Percentiles rank a stretch among this genome's conserved stretches.
Evolutionary conservation across 2,888 invertebrate genomes (phyloP).

Genomic region (Tetropium fuscum): DNA sequence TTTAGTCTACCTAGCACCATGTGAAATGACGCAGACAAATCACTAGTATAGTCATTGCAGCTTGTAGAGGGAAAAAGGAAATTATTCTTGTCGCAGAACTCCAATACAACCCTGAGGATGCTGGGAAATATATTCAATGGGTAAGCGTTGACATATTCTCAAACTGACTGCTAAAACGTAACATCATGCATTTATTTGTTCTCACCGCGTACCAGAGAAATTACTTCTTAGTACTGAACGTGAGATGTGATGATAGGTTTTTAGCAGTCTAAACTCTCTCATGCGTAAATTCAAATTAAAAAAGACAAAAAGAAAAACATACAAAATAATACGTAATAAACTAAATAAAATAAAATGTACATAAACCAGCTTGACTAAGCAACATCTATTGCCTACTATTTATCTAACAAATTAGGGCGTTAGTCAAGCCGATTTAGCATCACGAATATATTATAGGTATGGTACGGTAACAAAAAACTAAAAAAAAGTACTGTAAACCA

Average conservation of each 20-base stretch:
- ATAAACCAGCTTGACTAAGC: background rate
- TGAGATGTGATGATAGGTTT: background rate
- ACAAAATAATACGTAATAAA: background rate
- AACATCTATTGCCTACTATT: constrained; percentile 3
- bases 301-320: background rate
- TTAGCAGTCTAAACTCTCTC: background rate
- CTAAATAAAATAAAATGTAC: constrained; percentile 7
- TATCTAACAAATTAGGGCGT: background rate
- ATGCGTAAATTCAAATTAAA: background rate
- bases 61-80: constrained; percentile 59
- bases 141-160: constrained; percentile 12
- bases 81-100: constrained; percentile 60
- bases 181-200: background rate
- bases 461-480: constrained; percentile 27
- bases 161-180: constrained; percentile 5
- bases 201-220: background rate
- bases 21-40: constrained; percentile 52
- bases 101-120: constrained; percentile 50
- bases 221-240: too few species aligned
- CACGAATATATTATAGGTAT: too few species aligned
- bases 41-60: constrained; percentile 60
- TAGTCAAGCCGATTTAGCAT: background rate
- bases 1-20: constrained; percentile 46
- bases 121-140: constrained; percentile 33
- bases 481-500: constrained; percentile 39